These are phyloP conservation scores for Myoxocephalus aenaeus DNA, from an alignment of 2,797 vertebrate genomes.

Conservation along the genomic window DNA sequence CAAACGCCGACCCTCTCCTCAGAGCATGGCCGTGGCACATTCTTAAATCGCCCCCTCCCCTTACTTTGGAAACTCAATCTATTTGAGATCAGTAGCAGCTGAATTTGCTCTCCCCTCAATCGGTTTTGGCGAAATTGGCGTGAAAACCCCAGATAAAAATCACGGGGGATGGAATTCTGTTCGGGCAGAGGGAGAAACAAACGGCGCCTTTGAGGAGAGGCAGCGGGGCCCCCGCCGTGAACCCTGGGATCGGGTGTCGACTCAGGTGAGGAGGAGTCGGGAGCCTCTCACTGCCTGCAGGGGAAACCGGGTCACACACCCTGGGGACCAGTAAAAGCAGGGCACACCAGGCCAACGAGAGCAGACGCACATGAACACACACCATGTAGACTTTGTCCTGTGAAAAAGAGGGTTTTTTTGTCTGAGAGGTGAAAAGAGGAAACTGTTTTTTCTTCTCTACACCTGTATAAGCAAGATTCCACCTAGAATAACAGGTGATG, in stretches of 20 bases:
- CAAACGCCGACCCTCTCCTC: constrained; percentile 42
- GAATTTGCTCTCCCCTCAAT: constrained; percentile 80
- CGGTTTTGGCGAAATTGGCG: constrained; percentile 82
- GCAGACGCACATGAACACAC: constrained; percentile 54
- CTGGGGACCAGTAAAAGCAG: constrained; percentile 74
- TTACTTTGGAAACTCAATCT: constrained; percentile 78
- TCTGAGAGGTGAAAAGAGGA: constrained; percentile 64
- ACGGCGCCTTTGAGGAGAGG: constrained; percentile 71
- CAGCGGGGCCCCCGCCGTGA: constrained; percentile 68
- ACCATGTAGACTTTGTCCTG: constrained; percentile 47
- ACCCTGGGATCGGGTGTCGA: constrained; percentile 74
- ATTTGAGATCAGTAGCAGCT: constrained; percentile 87
- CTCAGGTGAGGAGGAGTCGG: constrained; percentile 78
- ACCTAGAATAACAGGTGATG: constrained; percentile 78
- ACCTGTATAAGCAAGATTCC: constrained; percentile 77
- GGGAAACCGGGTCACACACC: constrained; percentile 73
- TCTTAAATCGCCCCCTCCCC: constrained; percentile 67
- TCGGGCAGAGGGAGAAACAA: constrained; percentile 74
- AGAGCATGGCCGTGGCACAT: constrained; percentile 72
- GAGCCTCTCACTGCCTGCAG: constrained; percentile 56
- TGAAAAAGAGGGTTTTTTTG: constrained; percentile 47
- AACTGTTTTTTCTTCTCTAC: constrained; percentile 54
- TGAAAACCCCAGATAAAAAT: constrained; percentile 84
- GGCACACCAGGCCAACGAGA: constrained; percentile 59
- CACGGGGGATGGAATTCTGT: constrained; percentile 73